Evolutionary conservation across 2,888 invertebrate genomes (phyloP).

Genomic region (Ecliptopera silaceata): DNA sequence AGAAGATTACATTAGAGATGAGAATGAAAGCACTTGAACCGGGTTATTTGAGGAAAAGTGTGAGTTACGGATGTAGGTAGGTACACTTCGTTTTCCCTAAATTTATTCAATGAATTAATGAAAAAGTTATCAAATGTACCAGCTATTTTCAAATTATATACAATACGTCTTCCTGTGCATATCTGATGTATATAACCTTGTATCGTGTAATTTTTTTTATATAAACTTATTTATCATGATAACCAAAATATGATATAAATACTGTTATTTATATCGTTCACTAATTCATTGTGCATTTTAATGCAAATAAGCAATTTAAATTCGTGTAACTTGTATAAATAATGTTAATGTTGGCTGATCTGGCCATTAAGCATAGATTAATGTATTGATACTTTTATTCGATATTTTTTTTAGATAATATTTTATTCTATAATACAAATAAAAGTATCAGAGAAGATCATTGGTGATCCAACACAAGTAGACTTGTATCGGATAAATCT

Average conservation of each 20-base stretch:
- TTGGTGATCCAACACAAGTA: too few relatives aligned
- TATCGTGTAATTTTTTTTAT: too few relatives aligned
- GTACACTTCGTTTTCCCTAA: neutral
- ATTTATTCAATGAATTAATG: neutral
- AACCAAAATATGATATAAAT: neutral
- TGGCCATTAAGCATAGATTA: conserved; percentile 16
- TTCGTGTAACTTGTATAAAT: conserved; percentile 30
- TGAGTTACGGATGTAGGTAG: conserved; percentile 13
- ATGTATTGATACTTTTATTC: neutral
- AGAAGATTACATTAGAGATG: conserved; percentile 11
- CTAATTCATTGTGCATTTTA: conserved; percentile 14
- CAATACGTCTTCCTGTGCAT: too few relatives aligned
- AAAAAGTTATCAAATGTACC: neutral
- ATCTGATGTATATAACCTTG: too few relatives aligned
- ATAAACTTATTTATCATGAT: too few relatives aligned
- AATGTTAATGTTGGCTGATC: conserved; percentile 21
- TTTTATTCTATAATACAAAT: too few relatives aligned
- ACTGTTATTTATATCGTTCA: neutral
- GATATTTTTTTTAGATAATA: too few relatives aligned
- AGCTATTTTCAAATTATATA: too few relatives aligned
- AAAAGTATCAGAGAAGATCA: too few relatives aligned
- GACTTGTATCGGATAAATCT: too few relatives aligned
- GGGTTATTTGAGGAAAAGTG: conserved; percentile 21
- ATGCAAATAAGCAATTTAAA: conserved; percentile 32
- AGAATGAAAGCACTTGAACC: conserved; percentile 29